Base-by-base conservation (phyloP, 2,888 invertebrate genomes). In the Physocephala rufipes region DNA sequence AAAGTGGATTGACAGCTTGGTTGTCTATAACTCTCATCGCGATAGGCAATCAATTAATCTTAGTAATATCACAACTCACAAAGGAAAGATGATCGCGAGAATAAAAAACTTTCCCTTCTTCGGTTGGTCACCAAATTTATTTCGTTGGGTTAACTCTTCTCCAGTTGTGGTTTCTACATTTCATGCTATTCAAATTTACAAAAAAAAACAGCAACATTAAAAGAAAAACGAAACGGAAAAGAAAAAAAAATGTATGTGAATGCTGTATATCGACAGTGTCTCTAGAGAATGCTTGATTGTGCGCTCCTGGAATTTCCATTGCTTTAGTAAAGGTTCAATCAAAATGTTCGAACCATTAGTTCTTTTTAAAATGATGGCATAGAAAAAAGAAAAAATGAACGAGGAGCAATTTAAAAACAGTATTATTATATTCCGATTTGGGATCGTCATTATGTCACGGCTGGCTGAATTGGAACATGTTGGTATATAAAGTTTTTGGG, bases 31-130 rank as follows among this genome's bases (percentile, higher is more conserved):
- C 77, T 76, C 76, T 76, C 76, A 74, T 75, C 73, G 76, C 71
- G 74, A 76, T 76, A 76, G 76, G 73, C 70, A 74, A 73, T 67
- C 73, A 74, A 77, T 75, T 76, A 76, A 74, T 71, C 71, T 73
- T 73, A 74, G 74, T 74, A 76, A 71, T 51, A 67, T 71, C 70
- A 74, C 74, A 75, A 70, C 74, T n/a, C n/a, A 73, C 74, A 47
- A 28, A 58, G 47, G 61, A 55, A 45, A 45, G 67, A 67, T 26
- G 67, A 68, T 68, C 51, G 68, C 68, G 68, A 62, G 68, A 49
- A 61, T 36, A 68, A 61, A 51, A 62, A 30, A 13, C 19, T 68
- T 62, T n/a, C n/a, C n/a, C n/a, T n/a, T n/a, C n/a, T n/a, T n/a
- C n/a, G n/a, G n/a, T n/a, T n/a, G n/a, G n/a, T n/a, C n/a, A n/a